Evolutionary conservation across 1,140 invertebrate genomes (phyloP), one percentile per base, ranked within the genome.

Genomic region (Rhopalosiphum padi): DNA sequence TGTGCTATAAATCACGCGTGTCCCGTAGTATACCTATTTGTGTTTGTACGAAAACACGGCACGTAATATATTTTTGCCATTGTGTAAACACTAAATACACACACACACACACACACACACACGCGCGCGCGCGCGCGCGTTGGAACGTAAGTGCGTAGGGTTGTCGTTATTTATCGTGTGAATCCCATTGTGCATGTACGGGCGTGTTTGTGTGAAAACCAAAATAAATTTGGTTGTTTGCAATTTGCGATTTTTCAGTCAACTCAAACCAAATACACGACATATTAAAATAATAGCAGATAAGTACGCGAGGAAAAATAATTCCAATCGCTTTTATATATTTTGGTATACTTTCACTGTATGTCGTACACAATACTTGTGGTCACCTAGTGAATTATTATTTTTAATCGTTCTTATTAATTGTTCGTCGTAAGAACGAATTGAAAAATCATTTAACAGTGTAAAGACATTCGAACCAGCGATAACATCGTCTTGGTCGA

Each of bases 1-100:
- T 77, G 15, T 77, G 30, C 60, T 77, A 77, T 77, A 77, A 77
- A 77, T 77, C 60, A 77, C 60, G 15, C 30, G 60, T 18, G 60
- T 77, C 60, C 5, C 60, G 15, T 18, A 77, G 60, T n/a, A 77
- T 35, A n/a, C 60, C 30, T 77, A 77, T n/a, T n/a, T 35, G 60
- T 77, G 60, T 77, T 77, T n/a, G 60, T 77, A n/a, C 15, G 15
- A 77, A 77, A 77, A n/a, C n/a, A 77, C n/a, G 30, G 60, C 60
- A 77, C n/a, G 60, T 77, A 77, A 77, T 77, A 77, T 77, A 77
- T 77, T 77, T 77, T 77, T 77, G 60, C 60, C 18, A 77, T 77
- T 77, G 60, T 77, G 30, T 21, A 77, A 77, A 77, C 60, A 77
- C n/a, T 77, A 35, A 77, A 35, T 18, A 18, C 60, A 60, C 55